Base-by-base conservation (phyloP, 2,888 invertebrate genomes). In the Tholera decimalis region DNA sequence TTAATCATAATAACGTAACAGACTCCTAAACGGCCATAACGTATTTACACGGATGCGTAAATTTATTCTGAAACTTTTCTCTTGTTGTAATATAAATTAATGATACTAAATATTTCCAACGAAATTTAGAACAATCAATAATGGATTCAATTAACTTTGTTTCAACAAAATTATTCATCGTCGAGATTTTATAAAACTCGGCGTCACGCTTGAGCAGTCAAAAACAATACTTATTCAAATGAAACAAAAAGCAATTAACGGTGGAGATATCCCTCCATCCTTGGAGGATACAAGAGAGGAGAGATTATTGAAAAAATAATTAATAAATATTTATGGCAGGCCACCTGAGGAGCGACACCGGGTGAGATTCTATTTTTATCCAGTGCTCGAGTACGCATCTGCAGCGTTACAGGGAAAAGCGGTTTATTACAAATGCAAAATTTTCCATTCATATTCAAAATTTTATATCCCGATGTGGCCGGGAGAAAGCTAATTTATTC, bases 401-500 rank as follows among this genome's bases (percentile, higher is more conserved):
- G 95, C 92, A 91, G 89, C 89, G 83, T 87, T 88, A 92, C 90
- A 88, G 88, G 91, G 91, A 94, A 96, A 96, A 96, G 96, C 96
- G 96, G 96, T 97, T 97, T 97, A 97, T 97, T 97, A 97, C 96
- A 96, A 96, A 97, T 97, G 97, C 97, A 97, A 97, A 97, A 97
- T 97, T 97, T 96, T 96, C 97, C 97, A 97, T 97, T 97, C 97
- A 97, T 97, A 97, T 97, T 97, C 97, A 97, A 97, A 97, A 97
- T 97, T 97, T 97, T 97, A 97, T 97, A 97, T 97, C 97, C 97
- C 96, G 91, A 96, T 96, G 96, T 96, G 95, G 94, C 91, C 91
- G 93, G 96, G 96, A 96, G 95, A 96, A 95, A 96, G 96, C 97
- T 97, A 97, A 97, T 97, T 97, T 97, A 97, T 97, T 97, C 97